Percentiles rank a stretch among this genome's conserved stretches.
Conservation (phyloP, 2,888 invertebrate genomes). For the Rotaria socialis region DNA sequence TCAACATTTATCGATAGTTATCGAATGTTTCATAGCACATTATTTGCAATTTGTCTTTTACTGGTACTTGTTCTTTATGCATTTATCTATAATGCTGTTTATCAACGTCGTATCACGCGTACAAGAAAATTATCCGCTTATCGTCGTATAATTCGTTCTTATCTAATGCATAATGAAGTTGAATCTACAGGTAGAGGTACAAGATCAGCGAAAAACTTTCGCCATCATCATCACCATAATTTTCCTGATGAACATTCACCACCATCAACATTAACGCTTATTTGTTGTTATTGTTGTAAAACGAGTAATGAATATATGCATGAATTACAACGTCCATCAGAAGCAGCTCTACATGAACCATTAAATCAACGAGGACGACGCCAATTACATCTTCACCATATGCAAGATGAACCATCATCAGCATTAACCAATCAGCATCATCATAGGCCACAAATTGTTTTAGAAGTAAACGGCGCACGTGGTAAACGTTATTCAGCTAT, state of each 20-base stretch:
- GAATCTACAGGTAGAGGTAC: not conserved
- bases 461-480: conserved; percentile 21
- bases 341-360: not conserved
- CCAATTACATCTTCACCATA: not conserved
- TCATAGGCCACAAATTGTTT: not conserved
- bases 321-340: not conserved
- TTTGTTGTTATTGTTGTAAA: conserved; percentile 30
- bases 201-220: not conserved
- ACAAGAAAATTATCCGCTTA: conserved; percentile 20
- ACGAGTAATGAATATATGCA: not conserved
- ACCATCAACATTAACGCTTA: not conserved
- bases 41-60: conserved; percentile 21
- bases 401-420: not conserved
- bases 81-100: conserved; percentile 28
- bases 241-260: not conserved
- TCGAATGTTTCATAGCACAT: not conserved
- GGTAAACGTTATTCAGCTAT: conserved; percentile 21
- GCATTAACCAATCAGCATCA: not conserved
- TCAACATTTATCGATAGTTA: not conserved
- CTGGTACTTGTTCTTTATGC: not conserved
- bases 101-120: not conserved
- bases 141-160: conserved; percentile 20
- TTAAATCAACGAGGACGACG: not conserved
- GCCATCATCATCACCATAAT: not conserved
- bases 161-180: not conserved